Conservation (phyloP, 1,140 invertebrate species). For the Probaryconus sp. region DNA sequence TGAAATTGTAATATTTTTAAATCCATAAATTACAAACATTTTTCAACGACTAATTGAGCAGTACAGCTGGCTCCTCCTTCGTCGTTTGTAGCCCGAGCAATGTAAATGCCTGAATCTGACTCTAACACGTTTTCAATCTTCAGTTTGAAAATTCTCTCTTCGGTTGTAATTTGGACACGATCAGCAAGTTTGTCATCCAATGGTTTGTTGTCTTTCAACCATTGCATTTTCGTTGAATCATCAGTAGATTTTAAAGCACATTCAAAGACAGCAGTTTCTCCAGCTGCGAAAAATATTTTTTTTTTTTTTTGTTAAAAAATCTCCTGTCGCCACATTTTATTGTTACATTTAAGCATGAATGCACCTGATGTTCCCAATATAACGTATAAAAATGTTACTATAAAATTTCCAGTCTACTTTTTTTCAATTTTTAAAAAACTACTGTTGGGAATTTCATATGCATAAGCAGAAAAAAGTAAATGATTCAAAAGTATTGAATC, state of each 20-base stretch:
- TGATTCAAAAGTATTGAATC: too few relatives aligned
- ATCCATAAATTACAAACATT: constrained; percentile 80
- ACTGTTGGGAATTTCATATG: too few relatives aligned
- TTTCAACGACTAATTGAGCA: constrained; percentile 89
- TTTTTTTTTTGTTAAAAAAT: constrained; percentile 53
- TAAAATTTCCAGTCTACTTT: too few relatives aligned
- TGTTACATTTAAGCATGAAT: constrained; percentile 82
- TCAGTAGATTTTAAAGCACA: constrained; percentile 82
- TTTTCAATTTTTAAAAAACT: too few relatives aligned
- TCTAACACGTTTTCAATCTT: constrained; percentile 89
- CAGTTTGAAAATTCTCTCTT: constrained; percentile 82
- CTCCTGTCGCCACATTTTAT: constrained; percentile 51
- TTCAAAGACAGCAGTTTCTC: constrained; percentile 90
- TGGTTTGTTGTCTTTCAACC: constrained; percentile 93
- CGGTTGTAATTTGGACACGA: constrained; percentile 82
- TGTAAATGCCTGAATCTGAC: constrained; percentile 93
- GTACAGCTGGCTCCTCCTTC: constrained; percentile 89
- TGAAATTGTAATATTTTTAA: too few relatives aligned
- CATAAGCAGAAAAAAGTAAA: too few relatives aligned
- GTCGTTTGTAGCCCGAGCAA: constrained; percentile 90
- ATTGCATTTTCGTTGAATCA: constrained; percentile 82
- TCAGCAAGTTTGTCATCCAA: constrained; percentile 87
- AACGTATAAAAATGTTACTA: too few relatives aligned
- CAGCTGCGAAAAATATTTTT: constrained; percentile 80
- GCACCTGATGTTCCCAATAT: too few relatives aligned